A percentile compares a stretch with the other conserved stretches of the same genome.
Conservation (phyloP, 2,113 vertebrate species). For the Ceuthmochares aereus region DNA sequence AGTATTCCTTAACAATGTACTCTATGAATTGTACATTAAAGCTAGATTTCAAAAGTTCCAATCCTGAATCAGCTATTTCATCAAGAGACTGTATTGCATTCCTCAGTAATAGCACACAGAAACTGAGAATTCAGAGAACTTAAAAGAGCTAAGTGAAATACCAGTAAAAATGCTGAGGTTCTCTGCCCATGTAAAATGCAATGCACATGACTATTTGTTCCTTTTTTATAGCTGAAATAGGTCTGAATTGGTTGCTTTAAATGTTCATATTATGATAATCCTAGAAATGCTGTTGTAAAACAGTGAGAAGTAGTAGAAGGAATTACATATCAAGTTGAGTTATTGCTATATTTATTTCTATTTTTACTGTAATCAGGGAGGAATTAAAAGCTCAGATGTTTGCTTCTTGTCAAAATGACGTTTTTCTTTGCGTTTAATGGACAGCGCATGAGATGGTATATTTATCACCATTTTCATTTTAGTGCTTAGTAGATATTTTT, state of each 20-base stretch:
- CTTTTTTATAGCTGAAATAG: not conserved
- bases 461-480: slow-evolving; percentile 20
- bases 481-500: not conserved
- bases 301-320: not conserved
- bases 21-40: not conserved
- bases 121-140: too few species aligned
- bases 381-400: not conserved
- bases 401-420: not conserved
- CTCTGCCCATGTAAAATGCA: not conserved
- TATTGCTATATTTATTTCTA: not conserved
- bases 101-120: not conserved
- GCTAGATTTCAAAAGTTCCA: not conserved
- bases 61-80: not conserved
- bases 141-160: too few species aligned
- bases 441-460: not conserved
- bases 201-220: not conserved
- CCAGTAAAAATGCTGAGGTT: not conserved
- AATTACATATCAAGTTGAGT: not conserved
- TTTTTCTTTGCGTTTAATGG: not conserved
- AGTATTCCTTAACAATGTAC: not conserved
- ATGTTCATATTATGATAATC: not conserved
- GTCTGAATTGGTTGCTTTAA: not conserved
- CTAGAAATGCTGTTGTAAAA: not conserved
- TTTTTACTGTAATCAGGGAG: not conserved
- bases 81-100: not conserved